Base-by-base conservation (phyloP, 2,797 vertebrate genomes). In the Crenuchus spilurus region DNA sequence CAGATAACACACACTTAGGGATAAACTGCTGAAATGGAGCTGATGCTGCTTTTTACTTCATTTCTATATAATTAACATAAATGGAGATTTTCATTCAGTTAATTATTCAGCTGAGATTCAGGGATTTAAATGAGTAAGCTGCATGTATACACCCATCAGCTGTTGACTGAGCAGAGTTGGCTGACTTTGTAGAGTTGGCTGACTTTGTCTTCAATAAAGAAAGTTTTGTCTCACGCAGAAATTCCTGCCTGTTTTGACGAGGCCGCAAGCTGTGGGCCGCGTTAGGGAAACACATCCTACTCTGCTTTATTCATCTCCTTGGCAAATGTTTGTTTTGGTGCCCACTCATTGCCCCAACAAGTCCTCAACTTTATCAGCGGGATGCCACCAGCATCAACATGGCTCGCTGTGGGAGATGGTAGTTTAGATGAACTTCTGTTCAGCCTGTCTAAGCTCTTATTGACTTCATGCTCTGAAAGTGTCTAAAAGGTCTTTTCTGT, bases 271-370 rank as follows among this genome's bases (percentile, higher is more conserved):
- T 63, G 73, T 70, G 67, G 74, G 60, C 41, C 28, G 55, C 42
- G 76, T 64, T 77, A 70, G 70, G 71, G 65, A 61, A 78, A 78
- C 69, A n/a, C 73, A 28, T 72, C 70, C 77, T 70, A 73, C 72
- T 72, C 70, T 58, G 24, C 55, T 48, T 51, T 69, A 72, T 77
- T 64, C 52, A 72, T 62, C 64, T 31, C 28, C 68, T 18, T 24
- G 8, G 39, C 42, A 49, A 76, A 71, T 70, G 65, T 76, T 80
- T 78, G 72, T 58, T 68, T 52, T 68, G 71, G 44, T 66, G 63
- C 60, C 67, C 70, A 58, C 41, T 62, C 62, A 18, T 54, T 52
- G 72, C 51, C 49, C 68, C 65, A 60, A 46, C 79, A 64, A 42
- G 57, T 63, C 44, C 10, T 49, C 20, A 3, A 14, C 61, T 31